Evolutionary conservation across 2,888 invertebrate genomes (phyloP).

Genomic region (Catonia carolina): DNA sequence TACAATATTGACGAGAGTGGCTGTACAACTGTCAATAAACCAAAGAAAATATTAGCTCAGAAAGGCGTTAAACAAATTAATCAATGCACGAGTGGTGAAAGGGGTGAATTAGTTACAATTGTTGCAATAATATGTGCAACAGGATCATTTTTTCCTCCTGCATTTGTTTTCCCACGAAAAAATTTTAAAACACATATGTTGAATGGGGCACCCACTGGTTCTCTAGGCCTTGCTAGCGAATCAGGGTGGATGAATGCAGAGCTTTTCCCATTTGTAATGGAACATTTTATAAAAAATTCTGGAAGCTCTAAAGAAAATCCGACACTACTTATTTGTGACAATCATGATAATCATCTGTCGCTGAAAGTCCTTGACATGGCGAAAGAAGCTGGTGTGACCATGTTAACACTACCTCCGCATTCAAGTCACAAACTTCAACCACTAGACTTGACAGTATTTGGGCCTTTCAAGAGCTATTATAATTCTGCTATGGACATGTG

Average conservation of each 20-base stretch:
- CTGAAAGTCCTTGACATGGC: neutral
- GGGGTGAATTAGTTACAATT: too few relatives aligned
- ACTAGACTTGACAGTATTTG: slow-evolving; percentile 12
- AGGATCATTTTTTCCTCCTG: slow-evolving; percentile 39
- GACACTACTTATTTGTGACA: neutral
- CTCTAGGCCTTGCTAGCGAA: slow-evolving; percentile 38
- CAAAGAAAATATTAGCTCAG: too few relatives aligned
- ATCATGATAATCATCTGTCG: slow-evolving; percentile 2
- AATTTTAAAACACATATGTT: slow-evolving; percentile 38
- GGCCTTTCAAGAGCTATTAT: slow-evolving; percentile 17
- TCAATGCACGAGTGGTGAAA: too few relatives aligned
- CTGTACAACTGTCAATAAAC: too few relatives aligned
- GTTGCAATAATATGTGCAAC: too few relatives aligned
- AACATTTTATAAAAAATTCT: slow-evolving; percentile 37
- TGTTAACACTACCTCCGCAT: slow-evolving; percentile 21
- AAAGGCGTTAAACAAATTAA: too few relatives aligned
- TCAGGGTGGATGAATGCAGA: slow-evolving; percentile 40
- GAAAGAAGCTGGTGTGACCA: too few relatives aligned
- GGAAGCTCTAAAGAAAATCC: slow-evolving; percentile 1
- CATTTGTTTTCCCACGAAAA: slow-evolving; percentile 39
- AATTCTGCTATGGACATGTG: slow-evolving; percentile 2
- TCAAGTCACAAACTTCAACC: slow-evolving; percentile 18
- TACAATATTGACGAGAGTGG: too few relatives aligned
- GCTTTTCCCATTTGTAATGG: slow-evolving; percentile 38
- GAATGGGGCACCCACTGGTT: slow-evolving; percentile 39